A percentile compares a stretch with the other conserved stretches of the same genome.
These are phyloP conservation scores for Pelochelys cantorii DNA, from an alignment of 2,797 vertebrate genomes.

Conservation along the genomic window DNA sequence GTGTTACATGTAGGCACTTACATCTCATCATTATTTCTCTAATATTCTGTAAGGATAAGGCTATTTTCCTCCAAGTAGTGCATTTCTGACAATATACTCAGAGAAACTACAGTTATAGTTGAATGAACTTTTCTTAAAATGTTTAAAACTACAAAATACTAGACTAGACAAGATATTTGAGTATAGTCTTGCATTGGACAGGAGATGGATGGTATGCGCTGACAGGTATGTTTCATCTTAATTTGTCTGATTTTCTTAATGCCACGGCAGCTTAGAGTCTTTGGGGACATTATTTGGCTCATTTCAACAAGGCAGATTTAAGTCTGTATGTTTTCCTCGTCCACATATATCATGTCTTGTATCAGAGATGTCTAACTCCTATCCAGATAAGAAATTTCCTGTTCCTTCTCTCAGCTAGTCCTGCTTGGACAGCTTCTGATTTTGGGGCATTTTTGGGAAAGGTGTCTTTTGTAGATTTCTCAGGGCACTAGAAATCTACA, in stretches of 20 bases:
- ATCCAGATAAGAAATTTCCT: background rate
- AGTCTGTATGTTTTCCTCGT: constrained; percentile 13
- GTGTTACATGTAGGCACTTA: background rate
- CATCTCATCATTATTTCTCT: background rate
- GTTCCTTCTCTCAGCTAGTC: background rate
- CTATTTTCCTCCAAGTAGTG: background rate
- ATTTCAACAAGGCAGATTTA: constrained; percentile 38
- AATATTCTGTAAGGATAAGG: background rate
- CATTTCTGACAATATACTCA: background rate
- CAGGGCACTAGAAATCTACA: background rate
- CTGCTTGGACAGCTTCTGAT: background rate
- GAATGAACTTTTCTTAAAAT: constrained; percentile 3
- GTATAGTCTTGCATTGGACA: background rate
- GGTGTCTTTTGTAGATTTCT: background rate
- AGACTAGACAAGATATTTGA: background rate
- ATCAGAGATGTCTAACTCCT: background rate
- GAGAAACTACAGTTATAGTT: background rate
- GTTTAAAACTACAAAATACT: background rate
- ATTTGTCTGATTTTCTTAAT: constrained; percentile 13
- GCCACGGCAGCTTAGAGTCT: background rate
- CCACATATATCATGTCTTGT: background rate
- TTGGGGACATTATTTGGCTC: constrained; percentile 28
- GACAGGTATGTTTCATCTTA: constrained; percentile 16
- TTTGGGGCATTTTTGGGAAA: background rate
- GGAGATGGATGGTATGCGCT: constrained; percentile 7